These are phyloP conservation scores for Venusia cambrica DNA, from an alignment of 2,888 invertebrate species.

Conservation along the genomic window DNA sequence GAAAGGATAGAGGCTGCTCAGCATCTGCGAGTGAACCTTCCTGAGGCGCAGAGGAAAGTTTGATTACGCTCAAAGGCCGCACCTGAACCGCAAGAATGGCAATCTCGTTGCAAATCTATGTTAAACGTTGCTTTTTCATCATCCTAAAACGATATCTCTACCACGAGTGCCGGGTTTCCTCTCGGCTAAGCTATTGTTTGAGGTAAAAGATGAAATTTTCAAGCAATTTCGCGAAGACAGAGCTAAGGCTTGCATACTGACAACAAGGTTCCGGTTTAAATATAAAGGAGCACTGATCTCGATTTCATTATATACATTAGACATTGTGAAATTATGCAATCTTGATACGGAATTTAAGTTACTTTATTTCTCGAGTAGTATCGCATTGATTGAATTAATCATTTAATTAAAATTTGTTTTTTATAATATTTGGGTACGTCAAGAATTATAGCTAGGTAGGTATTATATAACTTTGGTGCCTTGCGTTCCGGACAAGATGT, in stretches of 20 bases:
- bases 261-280: constrained; percentile 38
- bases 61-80: constrained; percentile 29
- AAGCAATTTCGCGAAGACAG: constrained; percentile 41
- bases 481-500: too few species aligned
- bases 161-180: constrained; percentile 10
- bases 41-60: constrained; percentile 33
- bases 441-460: too few species aligned
- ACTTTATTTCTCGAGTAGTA: constrained; percentile 16
- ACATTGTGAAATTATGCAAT: constrained; percentile 28
- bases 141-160: constrained; percentile 14
- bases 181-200: constrained; percentile 28
- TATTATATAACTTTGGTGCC: too few species aligned
- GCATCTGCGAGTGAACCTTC: constrained; percentile 28
- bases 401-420: too few species aligned
- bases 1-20: constrained; percentile 38
- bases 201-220: constrained; percentile 41
- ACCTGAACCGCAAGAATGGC: constrained; percentile 15
- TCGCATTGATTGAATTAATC: constrained; percentile 3
- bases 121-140: constrained; percentile 16
- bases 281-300: constrained; percentile 38
- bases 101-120: constrained; percentile 17
- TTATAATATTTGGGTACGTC: too few species aligned
- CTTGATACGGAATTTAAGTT: constrained; percentile 14
- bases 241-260: constrained; percentile 31
- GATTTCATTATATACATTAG: constrained; percentile 31